A percentile compares a stretch with the other conserved stretches of the same genome.
Conservation (phyloP, 2,113 vertebrate genomes). For the Riparia riparia region DNA sequence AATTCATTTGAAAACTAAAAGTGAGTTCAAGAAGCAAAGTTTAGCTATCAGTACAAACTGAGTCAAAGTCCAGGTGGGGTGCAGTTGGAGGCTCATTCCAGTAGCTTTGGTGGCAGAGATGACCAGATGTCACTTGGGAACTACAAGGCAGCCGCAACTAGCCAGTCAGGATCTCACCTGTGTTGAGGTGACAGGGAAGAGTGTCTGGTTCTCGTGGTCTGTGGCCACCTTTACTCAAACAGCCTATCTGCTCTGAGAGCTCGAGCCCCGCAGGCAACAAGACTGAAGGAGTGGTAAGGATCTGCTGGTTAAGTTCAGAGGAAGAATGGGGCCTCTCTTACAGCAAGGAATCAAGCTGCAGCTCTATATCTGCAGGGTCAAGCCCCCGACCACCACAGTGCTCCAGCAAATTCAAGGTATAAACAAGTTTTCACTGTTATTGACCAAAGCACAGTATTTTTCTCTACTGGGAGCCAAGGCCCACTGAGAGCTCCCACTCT, state of each 20-base stretch:
- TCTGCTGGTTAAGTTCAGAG: not conserved
- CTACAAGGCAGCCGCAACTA: not conserved
- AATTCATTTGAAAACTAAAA: not conserved
- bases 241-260: not conserved
- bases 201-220: accelerated
- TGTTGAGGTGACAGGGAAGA: not conserved
- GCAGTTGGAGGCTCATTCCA: not conserved
- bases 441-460: slow-evolving; percentile 26
- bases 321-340: not conserved
- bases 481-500: slow-evolving; percentile 18
- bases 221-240: not conserved
- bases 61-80: not conserved
- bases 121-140: not conserved
- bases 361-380: not conserved
- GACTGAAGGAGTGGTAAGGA: not conserved
- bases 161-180: accelerated
- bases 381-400: accelerated
- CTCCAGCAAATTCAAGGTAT: slow-evolving; percentile 1
- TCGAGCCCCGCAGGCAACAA: not conserved
- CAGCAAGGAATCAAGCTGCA: not conserved
- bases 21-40: not conserved
- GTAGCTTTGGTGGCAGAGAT: not conserved
- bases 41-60: not conserved
- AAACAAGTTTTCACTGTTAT: not conserved
- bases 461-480: not conserved